phyloP scores from a whole-genome alignment of 2,797 vertebrate species.

The Mormyrus hasselquistii region DNA sequence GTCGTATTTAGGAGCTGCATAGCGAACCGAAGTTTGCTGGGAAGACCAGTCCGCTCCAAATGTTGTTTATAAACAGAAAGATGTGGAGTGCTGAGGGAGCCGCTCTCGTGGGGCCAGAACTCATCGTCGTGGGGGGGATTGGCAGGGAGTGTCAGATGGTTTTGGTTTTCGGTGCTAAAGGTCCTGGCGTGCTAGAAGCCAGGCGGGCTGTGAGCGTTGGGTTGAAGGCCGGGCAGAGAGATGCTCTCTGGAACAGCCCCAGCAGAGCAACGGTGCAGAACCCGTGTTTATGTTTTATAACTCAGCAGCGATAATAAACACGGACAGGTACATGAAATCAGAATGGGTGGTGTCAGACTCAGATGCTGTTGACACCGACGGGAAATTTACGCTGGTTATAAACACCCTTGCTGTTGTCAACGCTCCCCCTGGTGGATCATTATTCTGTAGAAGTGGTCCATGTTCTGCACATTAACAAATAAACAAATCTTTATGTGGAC shows the following conservation, averaged over 20 bases:
- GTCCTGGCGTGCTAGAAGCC: background rate
- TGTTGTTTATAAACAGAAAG: background rate
- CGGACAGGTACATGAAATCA: background rate
- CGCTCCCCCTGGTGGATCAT: background rate
- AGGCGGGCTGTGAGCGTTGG: background rate
- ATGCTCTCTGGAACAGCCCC: background rate
- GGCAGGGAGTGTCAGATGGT: too few relatives aligned
- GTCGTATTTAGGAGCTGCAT: background rate
- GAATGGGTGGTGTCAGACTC: background rate
- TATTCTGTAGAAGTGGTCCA: conserved; percentile 40
- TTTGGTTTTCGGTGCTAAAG: background rate
- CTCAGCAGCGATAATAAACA: background rate
- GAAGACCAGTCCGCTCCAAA: background rate
- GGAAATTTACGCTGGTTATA: background rate
- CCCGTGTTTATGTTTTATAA: background rate
- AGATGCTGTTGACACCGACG: background rate
- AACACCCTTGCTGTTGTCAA: background rate
- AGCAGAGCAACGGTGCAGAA: background rate
- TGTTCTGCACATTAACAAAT: conserved; percentile 59
- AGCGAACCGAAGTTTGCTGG: background rate
- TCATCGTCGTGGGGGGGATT: background rate
- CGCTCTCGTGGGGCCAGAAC: background rate
- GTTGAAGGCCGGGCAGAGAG: background rate
- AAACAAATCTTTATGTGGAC: conserved; percentile 60
- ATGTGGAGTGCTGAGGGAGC: background rate